phyloP scores from a whole-genome alignment of 2,888 invertebrate genomes.

The Dermolepida albohirtum region DNA sequence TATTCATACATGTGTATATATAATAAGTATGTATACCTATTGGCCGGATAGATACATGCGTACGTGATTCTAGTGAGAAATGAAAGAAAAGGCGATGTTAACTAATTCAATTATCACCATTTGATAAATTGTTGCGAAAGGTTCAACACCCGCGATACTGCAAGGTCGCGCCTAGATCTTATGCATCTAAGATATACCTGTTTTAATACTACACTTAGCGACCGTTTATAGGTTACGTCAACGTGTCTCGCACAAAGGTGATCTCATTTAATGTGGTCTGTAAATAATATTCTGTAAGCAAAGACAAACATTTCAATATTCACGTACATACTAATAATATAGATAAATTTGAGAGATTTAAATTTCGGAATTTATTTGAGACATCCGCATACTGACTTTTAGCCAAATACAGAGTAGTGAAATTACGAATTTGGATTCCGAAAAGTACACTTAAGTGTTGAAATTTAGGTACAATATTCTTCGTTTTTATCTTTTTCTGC shows the following conservation, averaged over 20 bases:
- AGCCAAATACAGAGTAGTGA: too few relatives aligned
- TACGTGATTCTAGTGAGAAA: neutral
- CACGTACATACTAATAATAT: too few relatives aligned
- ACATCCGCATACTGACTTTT: too few relatives aligned
- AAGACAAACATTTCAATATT: too few relatives aligned
- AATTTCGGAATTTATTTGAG: too few relatives aligned
- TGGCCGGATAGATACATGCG: neutral
- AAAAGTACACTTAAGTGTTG: too few relatives aligned
- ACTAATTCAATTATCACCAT: constrained; percentile 41
- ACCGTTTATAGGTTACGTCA: constrained; percentile 52
- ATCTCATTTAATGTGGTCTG: constrained; percentile 40
- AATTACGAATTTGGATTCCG: too few relatives aligned
- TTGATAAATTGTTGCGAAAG: constrained; percentile 43
- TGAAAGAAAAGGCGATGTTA: neutral
- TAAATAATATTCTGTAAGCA: too few relatives aligned
- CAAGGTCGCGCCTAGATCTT: constrained; percentile 47
- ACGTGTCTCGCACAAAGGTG: constrained; percentile 43
- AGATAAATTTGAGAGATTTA: too few relatives aligned
- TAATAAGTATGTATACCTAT: constrained; percentile 3
- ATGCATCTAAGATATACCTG: constrained; percentile 48
- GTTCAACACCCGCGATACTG: constrained; percentile 50
- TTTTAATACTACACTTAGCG: constrained; percentile 50
- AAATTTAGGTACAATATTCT: too few relatives aligned
- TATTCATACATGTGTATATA: constrained; percentile 12
- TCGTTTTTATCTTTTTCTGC: too few relatives aligned